Percentiles rank a stretch among this genome's conserved stretches.
Conservation (phyloP, 2,888 invertebrate species). For the Apotomis capreana region DNA sequence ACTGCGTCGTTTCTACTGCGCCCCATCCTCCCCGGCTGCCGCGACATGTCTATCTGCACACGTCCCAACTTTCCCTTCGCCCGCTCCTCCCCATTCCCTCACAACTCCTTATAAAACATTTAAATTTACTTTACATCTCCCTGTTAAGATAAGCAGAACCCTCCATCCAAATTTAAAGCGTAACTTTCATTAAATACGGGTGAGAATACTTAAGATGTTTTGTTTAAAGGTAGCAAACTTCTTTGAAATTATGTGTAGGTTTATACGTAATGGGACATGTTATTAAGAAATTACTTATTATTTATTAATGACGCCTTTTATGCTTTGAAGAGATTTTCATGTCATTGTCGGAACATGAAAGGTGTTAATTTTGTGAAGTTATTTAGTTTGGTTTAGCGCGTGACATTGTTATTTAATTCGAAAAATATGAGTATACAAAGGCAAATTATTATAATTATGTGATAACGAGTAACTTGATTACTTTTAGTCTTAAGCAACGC, state of each 20-base stretch:
- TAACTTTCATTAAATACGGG: not conserved
- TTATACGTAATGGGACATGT: conserved; percentile 14
- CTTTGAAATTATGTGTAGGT: conserved; percentile 14
- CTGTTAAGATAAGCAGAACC: conserved; percentile 30
- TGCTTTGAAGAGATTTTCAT: conserved; percentile 6
- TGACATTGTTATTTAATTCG: not conserved
- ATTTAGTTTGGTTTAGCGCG: not conserved
- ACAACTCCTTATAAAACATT: conserved; percentile 40
- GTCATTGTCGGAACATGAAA: not conserved
- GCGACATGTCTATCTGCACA: conserved; percentile 40
- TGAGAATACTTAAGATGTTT: not conserved
- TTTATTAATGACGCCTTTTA: conserved; percentile 4
- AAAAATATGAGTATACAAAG: too few relatives aligned
- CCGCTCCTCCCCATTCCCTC: conserved; percentile 27
- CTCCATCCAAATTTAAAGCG: not conserved
- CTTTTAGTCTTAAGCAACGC: too few relatives aligned
- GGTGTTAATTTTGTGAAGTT: conserved; percentile 1
- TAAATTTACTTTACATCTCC: conserved; percentile 34
- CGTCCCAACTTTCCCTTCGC: conserved; percentile 32
- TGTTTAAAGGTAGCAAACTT: not conserved
- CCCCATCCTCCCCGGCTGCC: conserved; percentile 27
- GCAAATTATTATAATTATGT: not conserved
- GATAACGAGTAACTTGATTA: too few relatives aligned
- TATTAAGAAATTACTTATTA: conserved; percentile 19
- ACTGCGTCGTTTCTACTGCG: conserved; percentile 5